These are phyloP conservation scores for Entelurus aequoreus DNA, from an alignment of 2,113 vertebrate species.

Conservation along the genomic window DNA sequence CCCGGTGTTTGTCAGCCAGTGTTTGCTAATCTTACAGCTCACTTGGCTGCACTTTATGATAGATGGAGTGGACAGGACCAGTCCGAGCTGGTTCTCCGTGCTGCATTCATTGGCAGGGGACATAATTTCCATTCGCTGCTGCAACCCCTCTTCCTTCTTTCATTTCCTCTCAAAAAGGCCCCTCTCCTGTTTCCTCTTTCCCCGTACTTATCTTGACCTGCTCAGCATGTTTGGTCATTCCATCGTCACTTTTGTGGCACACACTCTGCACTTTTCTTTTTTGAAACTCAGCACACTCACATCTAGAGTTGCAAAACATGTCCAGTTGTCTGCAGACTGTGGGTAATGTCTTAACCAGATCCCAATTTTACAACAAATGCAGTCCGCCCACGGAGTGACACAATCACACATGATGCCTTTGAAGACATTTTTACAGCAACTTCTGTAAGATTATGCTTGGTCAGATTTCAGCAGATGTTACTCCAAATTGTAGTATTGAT, in stretches of 20 bases:
- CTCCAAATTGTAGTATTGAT: no score
- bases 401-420: no score
- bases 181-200: conserved; percentile 30
- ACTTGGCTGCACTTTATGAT: conserved; percentile 33
- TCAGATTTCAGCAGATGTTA: no score
- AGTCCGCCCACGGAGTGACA: no score
- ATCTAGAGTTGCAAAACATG: not conserved
- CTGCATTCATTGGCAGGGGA: conserved; percentile 12
- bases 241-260: conserved; percentile 4
- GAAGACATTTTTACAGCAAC: no score
- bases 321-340: not conserved
- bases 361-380: not conserved
- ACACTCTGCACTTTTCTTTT: conserved; percentile 2
- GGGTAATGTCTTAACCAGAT: not conserved
- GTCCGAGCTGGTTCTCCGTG: conserved; percentile 48
- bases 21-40: conserved; percentile 33
- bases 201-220: not conserved
- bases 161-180: conserved; percentile 31
- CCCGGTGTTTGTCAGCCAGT: conserved; percentile 23
- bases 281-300: not conserved
- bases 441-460: no score
- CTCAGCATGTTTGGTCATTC: conserved; percentile 24
- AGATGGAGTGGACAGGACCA: conserved; percentile 30
- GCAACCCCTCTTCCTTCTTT: conserved; percentile 51
- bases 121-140: conserved; percentile 42